Base-by-base conservation (phyloP, 1,140 invertebrate genomes). In the Anagrus nilaparvatae region DNA sequence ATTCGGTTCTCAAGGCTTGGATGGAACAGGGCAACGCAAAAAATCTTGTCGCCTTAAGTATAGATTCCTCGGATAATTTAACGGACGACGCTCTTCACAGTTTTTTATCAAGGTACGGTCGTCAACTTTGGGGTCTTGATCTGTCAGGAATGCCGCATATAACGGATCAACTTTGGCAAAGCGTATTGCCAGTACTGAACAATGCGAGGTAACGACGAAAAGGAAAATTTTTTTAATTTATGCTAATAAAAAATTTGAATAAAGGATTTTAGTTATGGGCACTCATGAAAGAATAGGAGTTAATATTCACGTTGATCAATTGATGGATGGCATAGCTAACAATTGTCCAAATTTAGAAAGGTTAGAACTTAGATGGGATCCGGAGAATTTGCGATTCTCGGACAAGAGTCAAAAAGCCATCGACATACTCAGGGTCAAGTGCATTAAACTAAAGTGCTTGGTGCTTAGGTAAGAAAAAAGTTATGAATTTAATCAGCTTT, bases 351-450 rank as follows among this genome's bases (percentile, higher is more conserved):
- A 82, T 46, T 60, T 99, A 48, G 88, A 96, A 61, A 74, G 96
- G 2, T 64, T 99, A 19, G 97, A 99, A 61, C 72, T 99, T 14
- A 71, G 92, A 50, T 99, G 97, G 97, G 97, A 99, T 65, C 92
- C 95, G 0, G 93, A 96, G 50, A 98, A 97, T 55, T 74, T 99
- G 5, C 75, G 97, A 33, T 99, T 97, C 67, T 97, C 93, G 19
- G 96, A 99, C 64, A 99, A 99, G 67, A 97, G 93, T 60, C 95
- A 96, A 63, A 98, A 98, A 64, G 87, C 87, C 3, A 90, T 93
- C 48, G 90, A 95, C 62, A 83, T 89, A 24, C 65, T 93, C 29
- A 75, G 90, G 25, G 87, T 95, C 0, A 90, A 89, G 49, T 92
- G 89, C 53, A 68, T 91, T 0, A 87, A 89, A 60, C 67, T 94